phyloP scores from a whole-genome alignment of 2,888 invertebrate genomes.

The Hydropsyche betteni region DNA sequence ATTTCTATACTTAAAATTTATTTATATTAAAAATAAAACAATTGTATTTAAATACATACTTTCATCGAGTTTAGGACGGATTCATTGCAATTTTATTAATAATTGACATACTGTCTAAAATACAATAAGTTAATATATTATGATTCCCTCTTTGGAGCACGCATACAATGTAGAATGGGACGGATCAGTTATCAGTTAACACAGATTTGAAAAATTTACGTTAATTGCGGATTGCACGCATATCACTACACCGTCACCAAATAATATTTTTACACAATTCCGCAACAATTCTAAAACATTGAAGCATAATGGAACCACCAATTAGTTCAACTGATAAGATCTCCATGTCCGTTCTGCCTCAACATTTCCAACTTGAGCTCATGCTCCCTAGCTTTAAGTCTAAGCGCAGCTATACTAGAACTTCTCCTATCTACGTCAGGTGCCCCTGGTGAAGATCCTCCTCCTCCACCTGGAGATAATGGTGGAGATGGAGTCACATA shows the following conservation, averaged over 20 bases:
- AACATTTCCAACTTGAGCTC: constrained; percentile 85
- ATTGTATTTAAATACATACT: constrained; percentile 5
- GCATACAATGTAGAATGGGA: not conserved
- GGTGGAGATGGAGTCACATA: constrained; percentile 64
- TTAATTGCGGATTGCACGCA: not conserved
- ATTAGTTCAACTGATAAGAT: constrained; percentile 78
- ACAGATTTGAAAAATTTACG: constrained; percentile 2
- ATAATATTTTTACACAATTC: not conserved
- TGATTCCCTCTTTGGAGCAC: constrained; percentile 24
- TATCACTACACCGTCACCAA: not conserved
- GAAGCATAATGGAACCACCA: not conserved
- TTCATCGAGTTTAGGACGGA: constrained; percentile 17
- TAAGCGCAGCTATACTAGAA: constrained; percentile 86
- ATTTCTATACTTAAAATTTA: constrained; percentile 9
- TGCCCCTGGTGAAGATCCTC: constrained; percentile 66
- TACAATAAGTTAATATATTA: constrained; percentile 1
- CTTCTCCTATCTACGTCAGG: constrained; percentile 84
- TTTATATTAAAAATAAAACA: constrained; percentile 9
- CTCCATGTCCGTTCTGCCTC: constrained; percentile 77
- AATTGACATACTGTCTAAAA: too few species aligned
- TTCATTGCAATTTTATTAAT: not conserved
- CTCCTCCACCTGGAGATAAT: constrained; percentile 63
- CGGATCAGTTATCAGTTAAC: constrained; percentile 5
- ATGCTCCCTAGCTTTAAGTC: constrained; percentile 90
- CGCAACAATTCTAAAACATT: constrained; percentile 2